Evolutionary conservation across 2,797 vertebrate genomes (phyloP), one percentile per base, ranked within the genome.

Genomic region (Peromyscus nudipes): DNA sequence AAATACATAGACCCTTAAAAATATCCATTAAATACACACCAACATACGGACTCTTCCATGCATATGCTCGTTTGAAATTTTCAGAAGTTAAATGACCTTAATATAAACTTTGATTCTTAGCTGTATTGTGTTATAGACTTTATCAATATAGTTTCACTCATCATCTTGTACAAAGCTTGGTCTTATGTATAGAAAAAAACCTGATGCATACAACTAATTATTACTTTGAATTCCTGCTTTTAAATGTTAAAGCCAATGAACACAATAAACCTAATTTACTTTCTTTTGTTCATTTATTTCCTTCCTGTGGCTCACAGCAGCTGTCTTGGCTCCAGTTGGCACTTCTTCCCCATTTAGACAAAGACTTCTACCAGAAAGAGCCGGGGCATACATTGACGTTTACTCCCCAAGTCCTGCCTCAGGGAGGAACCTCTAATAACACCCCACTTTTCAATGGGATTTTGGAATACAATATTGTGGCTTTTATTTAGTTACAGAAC

Each of bases 201-300:
- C 31, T 27, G 60, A 89, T 80, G 21, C 62, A 81, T 6, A 80
- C 34, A 34, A 37, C 62, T 71, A 90, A 91, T 55, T 86, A 83
- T 16, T 75, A 55, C 79, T 94, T 37, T 40, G 34, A 91, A 96
- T 88, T 87, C 86, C 62, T 82, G 94, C n/a, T 84, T 89, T 94
- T 86, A 71, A 65, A 46, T 37, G 87, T 81, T 46, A 82, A 85
- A 90, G 87, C 65, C 96, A 67, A 91, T 64, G 67, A 75, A 82
- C 49, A 95, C 62, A 83, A 86, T 69, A 76, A 96, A 25, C 60
- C 29, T 85, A 84, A 83, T 94, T 85, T 65, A 75, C 57, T 79
- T 95, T 89, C 55, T 12, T 37, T 75, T 73, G 87, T 67, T 88
- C 75, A 43, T 83, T 64, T 67, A 86, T 75, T 88, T 89, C 89